Evolutionary conservation across 2,888 invertebrate genomes (phyloP).

Genomic region (Diabrotica balteata): DNA sequence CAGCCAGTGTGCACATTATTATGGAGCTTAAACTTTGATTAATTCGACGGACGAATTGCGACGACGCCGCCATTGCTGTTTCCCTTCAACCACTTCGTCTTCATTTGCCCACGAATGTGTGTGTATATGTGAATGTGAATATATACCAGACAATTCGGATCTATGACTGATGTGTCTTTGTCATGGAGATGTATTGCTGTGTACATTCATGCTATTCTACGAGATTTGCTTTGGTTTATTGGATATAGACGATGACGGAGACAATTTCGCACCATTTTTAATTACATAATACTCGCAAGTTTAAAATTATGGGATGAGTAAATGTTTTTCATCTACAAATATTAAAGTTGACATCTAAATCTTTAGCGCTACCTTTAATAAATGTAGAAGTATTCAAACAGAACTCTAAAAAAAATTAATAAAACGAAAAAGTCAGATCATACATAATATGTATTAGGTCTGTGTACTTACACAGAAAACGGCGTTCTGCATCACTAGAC

Average conservation of each 20-base stretch:
- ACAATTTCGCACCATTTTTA: too few relatives aligned
- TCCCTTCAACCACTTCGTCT: slow-evolving; percentile 44
- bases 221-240: slow-evolving; percentile 7
- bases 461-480: too few relatives aligned
- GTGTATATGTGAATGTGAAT: not conserved
- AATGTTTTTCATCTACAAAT: too few relatives aligned
- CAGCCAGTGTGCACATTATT: slow-evolving; percentile 60
- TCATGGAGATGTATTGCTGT: slow-evolving; percentile 28
- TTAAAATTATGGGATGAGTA: too few relatives aligned
- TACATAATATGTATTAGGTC: too few relatives aligned
- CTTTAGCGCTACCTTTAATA: too few relatives aligned
- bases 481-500: too few relatives aligned
- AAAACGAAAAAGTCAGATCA: too few relatives aligned
- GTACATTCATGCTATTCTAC: slow-evolving; percentile 8
- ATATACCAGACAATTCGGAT: slow-evolving; percentile 25
- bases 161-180: slow-evolving; percentile 31
- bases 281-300: too few relatives aligned
- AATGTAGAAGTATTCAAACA: too few relatives aligned
- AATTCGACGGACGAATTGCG: slow-evolving; percentile 59
- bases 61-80: slow-evolving; percentile 52
- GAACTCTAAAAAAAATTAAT: too few relatives aligned
- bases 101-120: slow-evolving; percentile 41
- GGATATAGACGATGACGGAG: not conserved
- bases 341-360: too few relatives aligned
- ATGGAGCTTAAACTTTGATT: slow-evolving; percentile 63